These are phyloP conservation scores for Ooceraea biroi DNA, from an alignment of 1,140 invertebrate genomes.

Conservation along the genomic window DNA sequence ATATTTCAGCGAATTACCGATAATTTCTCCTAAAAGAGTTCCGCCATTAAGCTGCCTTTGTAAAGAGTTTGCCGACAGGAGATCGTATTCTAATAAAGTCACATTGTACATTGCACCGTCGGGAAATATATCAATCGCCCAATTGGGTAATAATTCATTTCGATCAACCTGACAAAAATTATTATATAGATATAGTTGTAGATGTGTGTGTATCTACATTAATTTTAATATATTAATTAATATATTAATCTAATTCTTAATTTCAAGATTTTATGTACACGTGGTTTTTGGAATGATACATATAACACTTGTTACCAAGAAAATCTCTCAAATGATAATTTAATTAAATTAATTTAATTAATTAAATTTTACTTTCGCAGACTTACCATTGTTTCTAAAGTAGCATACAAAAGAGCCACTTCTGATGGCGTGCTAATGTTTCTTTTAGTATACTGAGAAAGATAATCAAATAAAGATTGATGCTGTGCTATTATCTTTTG, in stretches of 20 bases:
- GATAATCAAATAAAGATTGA: conserved; percentile 66
- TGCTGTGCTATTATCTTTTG: conserved; percentile 32
- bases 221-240: too few relatives aligned
- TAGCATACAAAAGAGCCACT: conserved; percentile 73
- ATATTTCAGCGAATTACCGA: conserved; percentile 71
- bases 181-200: background rate
- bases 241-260: too few relatives aligned
- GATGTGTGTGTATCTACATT: too few relatives aligned
- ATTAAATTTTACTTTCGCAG: background rate
- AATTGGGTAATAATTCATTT: conserved; percentile 73
- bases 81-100: conserved; percentile 73
- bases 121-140: conserved; percentile 73
- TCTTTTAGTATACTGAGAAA: conserved; percentile 70
- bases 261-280: too few relatives aligned
- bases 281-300: too few relatives aligned
- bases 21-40: conserved; percentile 77
- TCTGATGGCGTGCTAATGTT: conserved; percentile 72
- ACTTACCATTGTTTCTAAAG: conserved; percentile 79
- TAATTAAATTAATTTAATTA: background rate
- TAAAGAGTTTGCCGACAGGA: conserved; percentile 72
- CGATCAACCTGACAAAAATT: conserved; percentile 71
- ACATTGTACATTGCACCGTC: conserved; percentile 73
- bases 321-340: too few relatives aligned
- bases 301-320: too few relatives aligned
- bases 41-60: conserved; percentile 82